Percentiles rank a stretch among this genome's conserved stretches.
Conservation (phyloP, 2,797 vertebrate genomes). For the Crocidura indochinensis region DNA sequence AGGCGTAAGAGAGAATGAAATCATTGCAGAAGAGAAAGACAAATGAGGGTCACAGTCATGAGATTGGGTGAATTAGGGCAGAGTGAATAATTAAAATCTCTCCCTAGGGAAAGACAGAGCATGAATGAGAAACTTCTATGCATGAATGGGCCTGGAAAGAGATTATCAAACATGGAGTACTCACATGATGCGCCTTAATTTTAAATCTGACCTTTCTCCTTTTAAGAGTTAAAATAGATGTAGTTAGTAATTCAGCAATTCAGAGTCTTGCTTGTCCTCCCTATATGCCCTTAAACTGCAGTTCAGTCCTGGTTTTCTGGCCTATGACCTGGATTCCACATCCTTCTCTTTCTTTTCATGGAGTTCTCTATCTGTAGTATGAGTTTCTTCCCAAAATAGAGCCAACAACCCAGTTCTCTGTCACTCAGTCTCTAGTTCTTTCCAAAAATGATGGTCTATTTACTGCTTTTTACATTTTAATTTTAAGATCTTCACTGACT, state of each 20-base stretch:
- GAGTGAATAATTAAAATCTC: not conserved
- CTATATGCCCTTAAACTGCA: not conserved
- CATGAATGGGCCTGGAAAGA: not conserved
- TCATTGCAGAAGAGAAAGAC: not conserved
- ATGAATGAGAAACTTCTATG: not conserved
- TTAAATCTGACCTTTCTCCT: not conserved
- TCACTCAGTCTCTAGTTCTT: slow-evolving; percentile 35
- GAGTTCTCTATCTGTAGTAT: not conserved
- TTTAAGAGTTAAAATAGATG: slow-evolving; percentile 18
- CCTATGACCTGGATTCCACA: not conserved
- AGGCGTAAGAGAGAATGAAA: too few species aligned
- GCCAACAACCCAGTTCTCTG: not conserved
- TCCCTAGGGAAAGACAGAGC: not conserved
- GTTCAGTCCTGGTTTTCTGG: not conserved
- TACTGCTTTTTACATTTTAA: slow-evolving; percentile 54
- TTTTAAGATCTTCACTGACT: slow-evolving; percentile 12
- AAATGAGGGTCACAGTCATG: not conserved
- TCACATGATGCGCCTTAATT: not conserved
- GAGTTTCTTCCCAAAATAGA: slow-evolving; percentile 16
- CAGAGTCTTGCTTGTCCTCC: not conserved
- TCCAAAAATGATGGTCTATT: slow-evolving; percentile 22
- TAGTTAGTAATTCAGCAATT: not conserved
- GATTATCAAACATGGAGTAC: not conserved
- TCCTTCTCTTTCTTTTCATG: not conserved
- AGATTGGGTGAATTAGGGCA: not conserved